phyloP scores from a whole-genome alignment of 2,113 vertebrate species.

The Drymodes brunneopygia region DNA sequence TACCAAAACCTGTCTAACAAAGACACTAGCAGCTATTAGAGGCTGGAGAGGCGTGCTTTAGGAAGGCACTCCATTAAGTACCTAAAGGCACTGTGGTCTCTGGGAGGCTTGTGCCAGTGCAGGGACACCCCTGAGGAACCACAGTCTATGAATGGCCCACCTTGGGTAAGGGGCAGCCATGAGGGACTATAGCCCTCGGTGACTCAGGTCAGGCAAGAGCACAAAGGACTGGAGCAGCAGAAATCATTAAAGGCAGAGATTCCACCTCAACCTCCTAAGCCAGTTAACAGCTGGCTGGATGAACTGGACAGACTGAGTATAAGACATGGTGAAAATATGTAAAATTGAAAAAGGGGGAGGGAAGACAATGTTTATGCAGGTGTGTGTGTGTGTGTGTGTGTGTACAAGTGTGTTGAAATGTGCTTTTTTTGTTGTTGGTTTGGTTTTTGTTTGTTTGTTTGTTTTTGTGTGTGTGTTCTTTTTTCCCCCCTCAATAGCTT shows the following conservation, averaged over 20 bases:
- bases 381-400: no score
- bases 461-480: neutral
- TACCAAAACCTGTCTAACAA: neutral
- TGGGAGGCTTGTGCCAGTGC: no score
- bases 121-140: neutral
- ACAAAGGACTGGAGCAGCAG: neutral
- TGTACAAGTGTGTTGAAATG: neutral
- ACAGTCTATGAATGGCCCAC: fast-evolving
- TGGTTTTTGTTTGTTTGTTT: no score
- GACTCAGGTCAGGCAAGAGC: neutral
- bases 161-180: fast-evolving
- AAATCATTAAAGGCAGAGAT: neutral
- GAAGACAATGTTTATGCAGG: neutral
- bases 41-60: neutral
- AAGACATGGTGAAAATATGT: neutral
- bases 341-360: neutral
- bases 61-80: neutral
- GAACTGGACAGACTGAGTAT: neutral
- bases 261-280: neutral
- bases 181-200: no score
- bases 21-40: neutral
- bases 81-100: neutral
- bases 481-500: neutral
- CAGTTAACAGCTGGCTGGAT: fast-evolving
- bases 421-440: no score